Conservation (phyloP, 2,797 vertebrate genomes). For the Oreochromis grahami region DNA sequence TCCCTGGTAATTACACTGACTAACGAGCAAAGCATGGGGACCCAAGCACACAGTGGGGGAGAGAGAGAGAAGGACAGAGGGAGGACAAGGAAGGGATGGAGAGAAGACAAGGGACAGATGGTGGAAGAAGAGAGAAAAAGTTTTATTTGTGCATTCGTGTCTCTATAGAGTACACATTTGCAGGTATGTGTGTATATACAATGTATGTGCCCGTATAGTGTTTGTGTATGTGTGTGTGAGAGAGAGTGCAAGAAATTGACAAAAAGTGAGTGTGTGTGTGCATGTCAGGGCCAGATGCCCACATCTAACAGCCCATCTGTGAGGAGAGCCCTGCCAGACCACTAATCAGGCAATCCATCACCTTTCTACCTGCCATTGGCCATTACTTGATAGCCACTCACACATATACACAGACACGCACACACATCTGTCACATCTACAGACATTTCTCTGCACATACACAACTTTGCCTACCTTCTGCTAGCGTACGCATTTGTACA, state of each 20-base stretch:
- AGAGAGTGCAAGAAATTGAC: conserved; percentile 7
- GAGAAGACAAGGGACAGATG: conserved; percentile 35
- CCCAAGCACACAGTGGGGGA: background rate
- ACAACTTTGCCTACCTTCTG: background rate
- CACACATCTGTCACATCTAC: conserved; percentile 1
- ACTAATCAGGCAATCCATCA: conserved; percentile 77
- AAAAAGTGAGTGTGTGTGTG: background rate
- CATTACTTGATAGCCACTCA: conserved; percentile 59
- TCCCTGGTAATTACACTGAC: conserved; percentile 70
- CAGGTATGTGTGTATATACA: background rate
- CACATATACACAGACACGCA: conserved; percentile 6
- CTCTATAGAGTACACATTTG: background rate
- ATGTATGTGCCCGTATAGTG: background rate
- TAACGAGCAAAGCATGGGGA: conserved; percentile 59
- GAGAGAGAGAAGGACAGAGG: conserved; percentile 3
- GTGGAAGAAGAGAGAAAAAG: conserved; percentile 10
- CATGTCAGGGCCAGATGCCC: conserved; percentile 81
- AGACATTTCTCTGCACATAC: background rate
- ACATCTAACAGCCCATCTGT: conserved; percentile 90
- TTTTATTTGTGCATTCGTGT: conserved; percentile 10
- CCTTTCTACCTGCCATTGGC: conserved; percentile 70
- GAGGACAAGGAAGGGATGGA: conserved; percentile 13
- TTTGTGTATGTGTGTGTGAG: background rate
- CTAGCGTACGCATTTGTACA: background rate
- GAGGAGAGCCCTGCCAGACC: conserved; percentile 83